Conservation (phyloP, 2,113 vertebrate genomes). For the Corythaeola cristata region DNA sequence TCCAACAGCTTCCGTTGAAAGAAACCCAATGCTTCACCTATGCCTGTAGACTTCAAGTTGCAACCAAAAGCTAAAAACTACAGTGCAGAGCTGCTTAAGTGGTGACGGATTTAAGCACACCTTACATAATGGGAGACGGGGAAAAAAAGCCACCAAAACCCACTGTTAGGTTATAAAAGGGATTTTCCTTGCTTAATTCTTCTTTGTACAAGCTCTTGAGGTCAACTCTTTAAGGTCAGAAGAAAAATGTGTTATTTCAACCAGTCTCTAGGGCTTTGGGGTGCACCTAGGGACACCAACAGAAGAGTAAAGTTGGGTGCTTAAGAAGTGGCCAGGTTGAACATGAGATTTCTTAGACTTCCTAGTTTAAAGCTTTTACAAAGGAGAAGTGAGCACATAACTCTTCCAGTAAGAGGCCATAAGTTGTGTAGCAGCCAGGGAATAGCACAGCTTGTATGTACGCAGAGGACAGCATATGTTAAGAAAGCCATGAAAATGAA, state of each 20-base stretch:
- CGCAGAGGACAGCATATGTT: fast-evolving
- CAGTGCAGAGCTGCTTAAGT: not conserved
- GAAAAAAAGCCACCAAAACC: not conserved
- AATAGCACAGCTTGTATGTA: fast-evolving
- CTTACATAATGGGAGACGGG: not conserved
- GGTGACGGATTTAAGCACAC: not conserved
- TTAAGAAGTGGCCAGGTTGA: not conserved
- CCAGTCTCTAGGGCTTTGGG: not conserved
- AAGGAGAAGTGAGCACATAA: not conserved
- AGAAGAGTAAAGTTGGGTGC: not conserved
- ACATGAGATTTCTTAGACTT: not conserved
- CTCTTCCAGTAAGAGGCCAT: not conserved
- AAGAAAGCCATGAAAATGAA: not conserved
- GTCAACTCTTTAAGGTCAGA: not conserved
- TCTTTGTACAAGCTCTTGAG: not conserved
- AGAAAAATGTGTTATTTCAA: not conserved
- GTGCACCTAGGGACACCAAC: not conserved
- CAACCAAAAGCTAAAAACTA: not conserved
- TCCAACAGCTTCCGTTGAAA: not conserved
- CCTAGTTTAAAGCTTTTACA: not conserved
- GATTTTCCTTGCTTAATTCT: not conserved
- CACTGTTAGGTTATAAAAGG: not conserved
- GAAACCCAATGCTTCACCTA: not conserved
- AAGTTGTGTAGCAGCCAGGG: not conserved
- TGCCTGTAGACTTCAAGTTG: not conserved